Conservation (phyloP, 2,888 invertebrate species). For the Callimorpha dominula region DNA sequence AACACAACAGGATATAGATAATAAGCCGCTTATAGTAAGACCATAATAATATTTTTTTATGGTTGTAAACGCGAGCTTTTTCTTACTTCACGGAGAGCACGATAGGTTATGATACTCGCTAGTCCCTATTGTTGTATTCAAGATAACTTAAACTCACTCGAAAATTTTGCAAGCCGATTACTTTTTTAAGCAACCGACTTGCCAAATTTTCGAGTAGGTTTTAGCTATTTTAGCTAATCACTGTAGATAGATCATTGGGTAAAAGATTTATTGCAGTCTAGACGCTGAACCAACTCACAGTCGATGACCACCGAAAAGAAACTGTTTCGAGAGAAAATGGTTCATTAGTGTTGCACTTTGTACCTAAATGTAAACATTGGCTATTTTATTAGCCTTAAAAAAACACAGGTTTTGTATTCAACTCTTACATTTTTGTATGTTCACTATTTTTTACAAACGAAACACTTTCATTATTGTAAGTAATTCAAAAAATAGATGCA, state of each 20-base stretch:
- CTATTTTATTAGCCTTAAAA: no score
- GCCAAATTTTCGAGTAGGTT: no score
- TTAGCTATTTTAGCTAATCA: background rate
- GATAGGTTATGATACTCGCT: background rate
- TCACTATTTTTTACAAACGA: no score
- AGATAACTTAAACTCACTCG: background rate
- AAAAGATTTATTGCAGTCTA: background rate
- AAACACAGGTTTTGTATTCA: no score
- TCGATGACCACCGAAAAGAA: no score
- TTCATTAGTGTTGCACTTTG: no score
- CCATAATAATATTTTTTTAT: background rate
- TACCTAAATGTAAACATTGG: no score
- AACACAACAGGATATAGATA: background rate
- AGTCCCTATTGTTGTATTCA: background rate
- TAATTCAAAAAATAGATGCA: no score
- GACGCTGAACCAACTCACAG: background rate
- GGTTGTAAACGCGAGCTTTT: background rate
- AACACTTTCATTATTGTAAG: no score
- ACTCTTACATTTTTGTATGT: no score
- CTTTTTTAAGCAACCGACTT: no score
- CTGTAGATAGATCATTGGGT: background rate
- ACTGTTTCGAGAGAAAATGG: no score
- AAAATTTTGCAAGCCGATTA: background rate
- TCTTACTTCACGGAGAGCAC: background rate
- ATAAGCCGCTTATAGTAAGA: background rate